phyloP scores from a whole-genome alignment of 2,888 invertebrate genomes.

The Nomada ruficornis region DNA sequence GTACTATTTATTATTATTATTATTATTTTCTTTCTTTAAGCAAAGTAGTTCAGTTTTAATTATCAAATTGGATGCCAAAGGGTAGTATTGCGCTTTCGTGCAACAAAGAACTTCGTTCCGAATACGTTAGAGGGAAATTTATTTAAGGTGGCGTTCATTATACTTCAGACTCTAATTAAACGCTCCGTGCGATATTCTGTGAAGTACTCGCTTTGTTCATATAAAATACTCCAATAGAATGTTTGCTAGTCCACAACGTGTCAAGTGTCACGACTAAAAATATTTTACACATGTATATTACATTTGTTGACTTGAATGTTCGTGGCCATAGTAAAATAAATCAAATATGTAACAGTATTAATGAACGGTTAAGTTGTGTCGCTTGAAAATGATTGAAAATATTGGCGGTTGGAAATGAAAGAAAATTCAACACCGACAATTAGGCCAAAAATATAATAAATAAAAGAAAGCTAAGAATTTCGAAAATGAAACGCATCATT shows the following conservation, averaged over 20 bases:
- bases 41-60: neutral
- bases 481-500: neutral
- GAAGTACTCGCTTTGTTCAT: constrained; percentile 7
- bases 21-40: neutral
- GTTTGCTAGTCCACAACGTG: constrained; percentile 26
- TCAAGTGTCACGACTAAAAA: constrained; percentile 16
- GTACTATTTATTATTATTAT: neutral
- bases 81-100: neutral
- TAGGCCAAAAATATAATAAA: neutral
- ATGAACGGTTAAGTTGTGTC: neutral
- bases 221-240: constrained; percentile 34
- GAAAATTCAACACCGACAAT: neutral
- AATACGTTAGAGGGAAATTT: constrained; percentile 26
- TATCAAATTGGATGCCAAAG: neutral
- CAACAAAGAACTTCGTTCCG: constrained; percentile 5
- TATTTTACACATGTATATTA: constrained; percentile 1
- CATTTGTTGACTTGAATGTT: constrained; percentile 20
- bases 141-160: constrained; percentile 17
- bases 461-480: neutral
- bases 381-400: neutral
- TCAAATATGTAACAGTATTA: neutral
- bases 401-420: no score
- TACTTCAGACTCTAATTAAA: constrained; percentile 16
- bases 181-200: neutral
- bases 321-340: constrained; percentile 27